Percentiles rank a stretch among this genome's conserved stretches.
These are phyloP conservation scores for Grammomys surdaster DNA, from an alignment of 2,113 vertebrate species.

Conservation along the genomic window DNA sequence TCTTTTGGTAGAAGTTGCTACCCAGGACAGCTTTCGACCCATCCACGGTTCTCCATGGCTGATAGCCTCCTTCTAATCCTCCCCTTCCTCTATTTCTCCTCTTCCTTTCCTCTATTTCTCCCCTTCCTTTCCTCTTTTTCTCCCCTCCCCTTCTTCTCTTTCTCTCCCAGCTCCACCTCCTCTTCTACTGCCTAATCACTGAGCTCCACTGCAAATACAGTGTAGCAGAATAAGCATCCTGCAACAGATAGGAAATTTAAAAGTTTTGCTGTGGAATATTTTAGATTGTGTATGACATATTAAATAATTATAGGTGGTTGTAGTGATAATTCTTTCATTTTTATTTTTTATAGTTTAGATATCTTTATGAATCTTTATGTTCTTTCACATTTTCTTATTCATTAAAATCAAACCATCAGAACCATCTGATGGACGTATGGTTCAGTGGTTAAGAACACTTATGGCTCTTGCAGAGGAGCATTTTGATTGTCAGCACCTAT, in stretches of 20 bases:
- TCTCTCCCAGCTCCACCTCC: too few species aligned
- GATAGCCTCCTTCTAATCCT: too few species aligned
- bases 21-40: too few species aligned
- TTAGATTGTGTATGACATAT: not conserved
- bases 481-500: not conserved
- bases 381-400: not conserved
- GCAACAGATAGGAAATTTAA: not conserved
- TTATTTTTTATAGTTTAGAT: not conserved
- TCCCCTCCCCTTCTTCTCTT: too few species aligned
- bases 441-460: not conserved
- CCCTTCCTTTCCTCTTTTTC: too few species aligned
- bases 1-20: too few species aligned
- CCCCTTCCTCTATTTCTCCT: too few species aligned
- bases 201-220: too few species aligned
- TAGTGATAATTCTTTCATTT: not conserved
- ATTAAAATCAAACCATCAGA: not conserved
- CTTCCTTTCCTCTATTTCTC: too few species aligned
- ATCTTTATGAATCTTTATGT: not conserved
- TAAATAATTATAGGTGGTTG: not conserved
- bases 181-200: too few species aligned
- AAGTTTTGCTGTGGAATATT: not conserved
- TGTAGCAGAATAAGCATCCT: too few species aligned
- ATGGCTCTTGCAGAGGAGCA: not conserved
- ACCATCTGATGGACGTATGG: not conserved
- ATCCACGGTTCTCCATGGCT: too few species aligned